phyloP scores from a whole-genome alignment of 2,797 vertebrate genomes.

The Trematomus bernacchii region DNA sequence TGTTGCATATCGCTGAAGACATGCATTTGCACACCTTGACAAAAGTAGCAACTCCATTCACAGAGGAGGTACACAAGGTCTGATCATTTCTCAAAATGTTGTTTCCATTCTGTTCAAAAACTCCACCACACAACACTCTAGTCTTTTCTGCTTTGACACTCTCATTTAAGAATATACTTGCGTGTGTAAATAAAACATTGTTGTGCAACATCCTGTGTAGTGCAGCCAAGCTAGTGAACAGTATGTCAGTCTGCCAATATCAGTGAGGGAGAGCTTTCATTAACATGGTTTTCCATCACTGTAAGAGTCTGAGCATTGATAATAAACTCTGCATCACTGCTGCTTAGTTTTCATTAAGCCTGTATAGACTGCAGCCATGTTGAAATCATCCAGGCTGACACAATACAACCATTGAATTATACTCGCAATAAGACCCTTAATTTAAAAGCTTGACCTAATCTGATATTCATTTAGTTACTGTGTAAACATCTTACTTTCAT shows the following conservation, averaged over 20 bases:
- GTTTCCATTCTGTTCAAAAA: constrained; percentile 21
- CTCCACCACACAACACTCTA: not conserved
- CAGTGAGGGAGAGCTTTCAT: constrained; percentile 12
- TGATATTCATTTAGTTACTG: constrained; percentile 42
- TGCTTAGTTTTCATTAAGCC: constrained; percentile 25
- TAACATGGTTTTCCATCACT: constrained; percentile 30
- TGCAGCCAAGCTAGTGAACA: constrained; percentile 15
- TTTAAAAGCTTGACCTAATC: constrained; percentile 51
- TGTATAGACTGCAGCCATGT: constrained; percentile 14
- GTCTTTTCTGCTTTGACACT: constrained; percentile 7
- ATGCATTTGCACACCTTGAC: constrained; percentile 55
- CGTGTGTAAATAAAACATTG: not conserved
- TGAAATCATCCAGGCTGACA: constrained; percentile 26
- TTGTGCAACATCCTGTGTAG: constrained; percentile 11
- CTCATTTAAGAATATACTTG: constrained; percentile 5
- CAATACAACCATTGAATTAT: constrained; percentile 20
- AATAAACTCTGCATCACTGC: constrained; percentile 18
- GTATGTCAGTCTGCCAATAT: constrained; percentile 30
- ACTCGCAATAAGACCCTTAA: constrained; percentile 26
- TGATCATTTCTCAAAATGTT: constrained; percentile 38
- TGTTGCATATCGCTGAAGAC: constrained; percentile 43
- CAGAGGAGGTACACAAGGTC: constrained; percentile 28
- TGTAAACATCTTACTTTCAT: constrained; percentile 25
- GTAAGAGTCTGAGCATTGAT: constrained; percentile 22
- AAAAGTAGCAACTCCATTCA: constrained; percentile 50